These are phyloP conservation scores for Halocaridina rubra DNA, from an alignment of 2,888 invertebrate species.

Conservation along the genomic window DNA sequence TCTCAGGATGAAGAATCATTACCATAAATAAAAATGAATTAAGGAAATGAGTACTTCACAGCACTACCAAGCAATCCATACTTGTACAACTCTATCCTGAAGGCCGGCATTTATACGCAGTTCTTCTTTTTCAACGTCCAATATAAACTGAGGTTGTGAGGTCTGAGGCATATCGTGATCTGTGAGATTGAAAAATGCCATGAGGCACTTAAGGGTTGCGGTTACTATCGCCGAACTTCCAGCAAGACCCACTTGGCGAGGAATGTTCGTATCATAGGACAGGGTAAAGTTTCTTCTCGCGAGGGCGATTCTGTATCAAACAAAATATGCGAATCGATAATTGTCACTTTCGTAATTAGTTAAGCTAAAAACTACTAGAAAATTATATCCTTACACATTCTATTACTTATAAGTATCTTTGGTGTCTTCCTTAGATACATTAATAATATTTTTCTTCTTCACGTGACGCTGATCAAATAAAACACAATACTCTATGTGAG, in stretches of 20 bases:
- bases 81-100: constrained; percentile 65
- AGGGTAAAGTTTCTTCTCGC: constrained; percentile 64
- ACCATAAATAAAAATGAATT: too few species aligned
- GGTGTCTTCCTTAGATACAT: background rate
- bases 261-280: constrained; percentile 65
- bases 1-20: too few species aligned
- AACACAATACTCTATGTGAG: too few species aligned
- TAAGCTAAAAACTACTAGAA: background rate
- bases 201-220: constrained; percentile 64
- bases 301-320: constrained; percentile 60
- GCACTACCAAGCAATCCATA: too few species aligned
- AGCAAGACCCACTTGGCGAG: constrained; percentile 65
- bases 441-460: background rate
- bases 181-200: constrained; percentile 64
- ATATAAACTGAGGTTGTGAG: constrained; percentile 64
- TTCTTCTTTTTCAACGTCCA: constrained; percentile 64
- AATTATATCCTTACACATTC: background rate
- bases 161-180: constrained; percentile 42
- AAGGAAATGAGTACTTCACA: too few species aligned
- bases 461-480: too few species aligned
- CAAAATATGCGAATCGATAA: too few species aligned
- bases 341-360: too few species aligned
- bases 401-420: background rate
- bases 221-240: constrained; percentile 65
- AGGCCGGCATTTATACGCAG: constrained; percentile 65